Percentiles rank a stretch among this genome's conserved stretches.
Conservation (phyloP, 1,140 invertebrate genomes). For the Xylocopa sonorina region DNA sequence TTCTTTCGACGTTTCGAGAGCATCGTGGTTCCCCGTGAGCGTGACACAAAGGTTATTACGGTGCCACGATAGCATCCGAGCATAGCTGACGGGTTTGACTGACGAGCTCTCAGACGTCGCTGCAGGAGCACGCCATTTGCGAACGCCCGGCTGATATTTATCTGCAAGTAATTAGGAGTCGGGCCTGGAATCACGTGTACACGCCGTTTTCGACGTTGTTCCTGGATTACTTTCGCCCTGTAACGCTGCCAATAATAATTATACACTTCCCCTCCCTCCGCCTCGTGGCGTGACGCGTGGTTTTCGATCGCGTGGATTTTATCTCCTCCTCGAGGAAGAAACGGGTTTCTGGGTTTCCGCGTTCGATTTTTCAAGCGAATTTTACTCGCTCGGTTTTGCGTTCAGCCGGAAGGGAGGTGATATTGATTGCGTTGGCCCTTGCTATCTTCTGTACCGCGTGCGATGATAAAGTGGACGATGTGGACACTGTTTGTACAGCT, state of each 20-base stretch:
- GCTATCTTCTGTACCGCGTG: no score
- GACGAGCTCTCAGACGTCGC: slow-evolving; percentile 71
- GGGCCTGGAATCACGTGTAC: slow-evolving; percentile 69
- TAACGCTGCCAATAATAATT: slow-evolving; percentile 57
- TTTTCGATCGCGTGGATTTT: neutral
- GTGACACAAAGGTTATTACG: slow-evolving; percentile 66
- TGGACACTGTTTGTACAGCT: no score
- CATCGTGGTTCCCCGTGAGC: slow-evolving; percentile 55
- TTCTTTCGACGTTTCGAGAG: slow-evolving; percentile 46
- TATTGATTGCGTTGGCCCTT: no score
- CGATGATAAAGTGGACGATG: no score
- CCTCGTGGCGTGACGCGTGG: neutral
- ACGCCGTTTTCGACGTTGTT: slow-evolving; percentile 56
- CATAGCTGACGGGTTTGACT: slow-evolving; percentile 69
- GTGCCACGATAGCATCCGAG: slow-evolving; percentile 68
- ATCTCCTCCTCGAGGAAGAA: neutral
- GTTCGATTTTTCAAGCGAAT: no score
- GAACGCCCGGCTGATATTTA: slow-evolving; percentile 71
- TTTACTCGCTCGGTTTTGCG: no score
- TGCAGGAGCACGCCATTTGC: slow-evolving; percentile 73
- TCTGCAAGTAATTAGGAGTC: slow-evolving; percentile 75
- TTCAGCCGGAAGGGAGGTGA: no score
- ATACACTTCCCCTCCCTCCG: slow-evolving; percentile 16
- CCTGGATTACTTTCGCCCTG: slow-evolving; percentile 38
- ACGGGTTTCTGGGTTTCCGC: neutral